These are phyloP conservation scores for Henricia sp. DNA, from an alignment of 53 echinoderm and acorn worm species.

Conservation along the genomic window DNA sequence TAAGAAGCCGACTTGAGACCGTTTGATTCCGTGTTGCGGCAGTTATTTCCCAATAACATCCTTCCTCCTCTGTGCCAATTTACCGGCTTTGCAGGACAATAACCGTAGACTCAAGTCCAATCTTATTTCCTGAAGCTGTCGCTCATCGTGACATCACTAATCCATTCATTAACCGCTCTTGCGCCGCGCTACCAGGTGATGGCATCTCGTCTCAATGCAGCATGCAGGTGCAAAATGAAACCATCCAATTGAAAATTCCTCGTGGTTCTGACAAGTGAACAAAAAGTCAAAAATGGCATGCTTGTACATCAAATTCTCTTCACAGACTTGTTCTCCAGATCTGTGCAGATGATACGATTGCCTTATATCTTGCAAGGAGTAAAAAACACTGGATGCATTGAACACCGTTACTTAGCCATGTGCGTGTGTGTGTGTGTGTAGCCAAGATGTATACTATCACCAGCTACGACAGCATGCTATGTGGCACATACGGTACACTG, in stretches of 20 bases:
- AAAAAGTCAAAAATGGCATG: background rate
- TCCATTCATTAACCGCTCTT: conserved; percentile 36
- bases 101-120: background rate
- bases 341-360: too few species aligned
- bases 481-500: too few species aligned
- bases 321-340: too few species aligned
- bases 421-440: conserved; percentile 13
- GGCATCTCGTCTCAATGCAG: background rate
- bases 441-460: too few species aligned
- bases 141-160: conserved; percentile 8
- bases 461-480: too few species aligned
- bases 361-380: too few species aligned
- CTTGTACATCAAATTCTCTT: too few species aligned
- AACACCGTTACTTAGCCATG: background rate
- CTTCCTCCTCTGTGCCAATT: background rate
- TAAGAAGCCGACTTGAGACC: background rate
- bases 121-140: conserved; percentile 35
- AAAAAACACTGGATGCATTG: too few species aligned
- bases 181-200: conserved; percentile 12
- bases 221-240: conserved; percentile 16
- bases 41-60: conserved; percentile 4
- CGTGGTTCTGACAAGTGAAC: conserved; percentile 6
- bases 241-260: background rate
- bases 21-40: background rate
- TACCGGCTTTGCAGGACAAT: background rate